A percentile compares a stretch with the other conserved stretches of the same genome.
Conservation (phyloP, 2,797 vertebrate species). For the Cottoperca gobio region DNA sequence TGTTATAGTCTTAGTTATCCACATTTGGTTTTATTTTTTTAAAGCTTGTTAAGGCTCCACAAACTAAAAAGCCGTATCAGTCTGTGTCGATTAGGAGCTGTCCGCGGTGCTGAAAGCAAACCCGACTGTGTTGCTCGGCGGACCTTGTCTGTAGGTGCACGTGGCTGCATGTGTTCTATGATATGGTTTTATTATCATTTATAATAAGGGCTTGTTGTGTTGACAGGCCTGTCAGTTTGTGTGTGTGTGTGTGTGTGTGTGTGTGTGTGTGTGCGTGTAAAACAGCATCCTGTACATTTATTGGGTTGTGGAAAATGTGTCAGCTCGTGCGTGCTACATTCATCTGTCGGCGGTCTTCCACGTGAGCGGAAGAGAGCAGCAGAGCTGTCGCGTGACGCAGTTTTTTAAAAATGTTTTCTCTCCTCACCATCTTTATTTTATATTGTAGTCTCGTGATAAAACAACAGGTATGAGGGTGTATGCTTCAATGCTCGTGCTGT, state of each 20-base stretch:
- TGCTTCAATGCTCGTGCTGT: background rate
- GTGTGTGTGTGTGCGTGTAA: constrained; percentile 13
- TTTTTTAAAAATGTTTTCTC: constrained; percentile 16
- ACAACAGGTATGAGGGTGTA: constrained; percentile 1
- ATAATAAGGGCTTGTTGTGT: constrained; percentile 28
- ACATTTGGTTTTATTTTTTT: background rate
- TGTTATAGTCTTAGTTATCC: background rate
- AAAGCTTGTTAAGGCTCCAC: background rate
- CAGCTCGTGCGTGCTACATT: constrained; percentile 75
- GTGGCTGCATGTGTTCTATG: background rate
- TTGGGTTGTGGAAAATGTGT: constrained; percentile 75
- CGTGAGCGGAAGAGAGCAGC: constrained; percentile 65
- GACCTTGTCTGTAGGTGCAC: background rate
- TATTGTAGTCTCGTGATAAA: background rate
- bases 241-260: constrained; percentile 10
- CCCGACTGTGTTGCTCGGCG: background rate
- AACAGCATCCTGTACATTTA: constrained; percentile 52
- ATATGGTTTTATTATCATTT: background rate
- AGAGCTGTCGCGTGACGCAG: constrained; percentile 71
- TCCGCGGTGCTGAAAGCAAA: constrained; percentile 75
- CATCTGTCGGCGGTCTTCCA: constrained; percentile 70
- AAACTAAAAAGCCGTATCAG: background rate
- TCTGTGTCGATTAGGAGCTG: constrained; percentile 42
- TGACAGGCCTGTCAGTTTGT: background rate
- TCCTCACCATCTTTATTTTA: background rate